Evolutionary conservation across 2,113 vertebrate genomes (phyloP), one percentile per base, ranked within the genome.

Genomic region (Corythoichthys haematopterus): DNA sequence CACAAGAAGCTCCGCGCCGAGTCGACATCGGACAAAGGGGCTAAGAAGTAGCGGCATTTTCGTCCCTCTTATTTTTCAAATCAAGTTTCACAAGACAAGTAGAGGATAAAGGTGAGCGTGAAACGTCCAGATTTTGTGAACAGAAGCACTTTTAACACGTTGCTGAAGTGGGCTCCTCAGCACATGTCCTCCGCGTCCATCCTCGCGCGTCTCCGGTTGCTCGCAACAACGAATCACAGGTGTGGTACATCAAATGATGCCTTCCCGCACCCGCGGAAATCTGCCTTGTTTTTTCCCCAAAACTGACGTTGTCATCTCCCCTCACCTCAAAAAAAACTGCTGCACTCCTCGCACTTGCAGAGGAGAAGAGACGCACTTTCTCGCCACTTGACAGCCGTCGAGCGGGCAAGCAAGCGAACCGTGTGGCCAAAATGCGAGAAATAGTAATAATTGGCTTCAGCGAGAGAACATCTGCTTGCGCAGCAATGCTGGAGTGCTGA

Each of bases 191-290:
- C 59, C 71, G 75, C 77, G 77, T 75, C 86, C 90, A 90, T 89
- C 81, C 67, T 74, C 68, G 82, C 75, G 90, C 90, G 90, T 88
- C 86, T 55, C 76, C 64, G 78, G 88, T 90, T 82, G 91, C 88
- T 89, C 85, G 78, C 81, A 88, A 92, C 90, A 89, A 88, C 87
- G 86, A 90, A 90, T 90, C 89, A 90, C 90, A 91, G 90, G 90
- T 92, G 91, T 90, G 90, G 90, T 88, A 78, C 78, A 85, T 76
- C 80, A 81, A 81, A 74, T 74, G 82, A 75, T 59, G 72, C 75
- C 77, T 76, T 53, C 77, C 77, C 69, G 47, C 71, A 65, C 56
- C 70, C 63, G 65, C 64, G 33, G 69, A 62, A 45, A 14, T 63
- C 72, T 52, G 73, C 60, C 66, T 53, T 55, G 38, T 57, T 4